Evolutionary conservation across 2,888 invertebrate genomes (phyloP).

Genomic region (Caenorhabditis sp.): DNA sequence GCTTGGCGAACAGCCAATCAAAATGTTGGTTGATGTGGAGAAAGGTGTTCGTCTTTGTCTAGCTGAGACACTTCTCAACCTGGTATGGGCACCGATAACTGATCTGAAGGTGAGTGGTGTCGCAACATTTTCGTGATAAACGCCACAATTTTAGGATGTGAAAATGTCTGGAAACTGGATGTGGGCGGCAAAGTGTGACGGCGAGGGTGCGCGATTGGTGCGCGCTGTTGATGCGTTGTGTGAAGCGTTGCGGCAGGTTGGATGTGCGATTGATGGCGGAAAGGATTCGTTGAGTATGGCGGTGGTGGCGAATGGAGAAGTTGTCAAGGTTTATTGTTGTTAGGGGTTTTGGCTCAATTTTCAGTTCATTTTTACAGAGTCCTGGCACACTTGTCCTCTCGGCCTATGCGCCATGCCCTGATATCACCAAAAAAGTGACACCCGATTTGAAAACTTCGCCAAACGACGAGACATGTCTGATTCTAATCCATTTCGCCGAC

Average conservation of each 20-base stretch:
- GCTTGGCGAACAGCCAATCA: constrained; percentile 95
- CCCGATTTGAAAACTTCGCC: constrained; percentile 81
- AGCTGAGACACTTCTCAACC: constrained; percentile 90
- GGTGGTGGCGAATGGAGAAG: constrained; percentile 78
- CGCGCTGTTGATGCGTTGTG: constrained; percentile 90
- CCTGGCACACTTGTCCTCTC: constrained; percentile 94
- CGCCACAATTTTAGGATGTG: constrained; percentile 79
- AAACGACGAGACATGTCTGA: constrained; percentile 52
- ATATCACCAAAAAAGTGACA: constrained; percentile 84
- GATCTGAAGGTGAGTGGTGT: constrained; percentile 72
- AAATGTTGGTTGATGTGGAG: constrained; percentile 83
- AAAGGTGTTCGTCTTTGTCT: constrained; percentile 93
- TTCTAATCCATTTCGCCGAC: not conserved
- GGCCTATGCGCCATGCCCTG: constrained; percentile 91
- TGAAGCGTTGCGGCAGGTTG: constrained; percentile 81
- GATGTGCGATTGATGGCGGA: constrained; percentile 92
- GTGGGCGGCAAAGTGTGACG: constrained; percentile 96
- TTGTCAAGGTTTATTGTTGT: constrained; percentile 39
- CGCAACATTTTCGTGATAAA: not conserved
- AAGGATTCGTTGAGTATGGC: constrained; percentile 98
- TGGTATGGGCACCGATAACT: constrained; percentile 80
- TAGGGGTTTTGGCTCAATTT: too few relatives aligned
- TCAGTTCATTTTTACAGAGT: constrained; percentile 40
- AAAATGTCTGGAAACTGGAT: constrained; percentile 99
- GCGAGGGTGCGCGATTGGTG: constrained; percentile 87